phyloP scores from a whole-genome alignment of 2,888 invertebrate genomes.

The Caenorhabditis doughertyi region DNA sequence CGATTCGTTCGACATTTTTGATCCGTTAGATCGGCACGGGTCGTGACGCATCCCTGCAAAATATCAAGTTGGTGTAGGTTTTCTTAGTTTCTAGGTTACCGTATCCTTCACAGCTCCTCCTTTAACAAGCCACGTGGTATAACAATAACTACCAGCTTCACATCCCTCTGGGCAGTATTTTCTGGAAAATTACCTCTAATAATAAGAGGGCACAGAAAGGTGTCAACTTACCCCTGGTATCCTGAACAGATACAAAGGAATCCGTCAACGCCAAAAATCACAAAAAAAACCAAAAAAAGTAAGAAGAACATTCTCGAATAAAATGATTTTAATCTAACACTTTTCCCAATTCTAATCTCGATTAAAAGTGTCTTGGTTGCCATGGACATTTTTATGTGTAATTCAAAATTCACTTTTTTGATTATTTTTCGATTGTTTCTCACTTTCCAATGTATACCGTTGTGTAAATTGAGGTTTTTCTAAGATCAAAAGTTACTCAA shows the following conservation, averaged over 20 bases:
- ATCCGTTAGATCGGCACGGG: slow-evolving; percentile 43
- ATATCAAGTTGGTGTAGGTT: slow-evolving; percentile 30
- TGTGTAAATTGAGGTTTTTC: too few relatives aligned
- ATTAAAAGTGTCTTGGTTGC: slow-evolving; percentile 28
- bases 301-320: slow-evolving; percentile 1
- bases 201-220: not conserved
- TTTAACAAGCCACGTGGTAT: slow-evolving; percentile 36
- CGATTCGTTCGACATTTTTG: slow-evolving; percentile 44
- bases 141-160: slow-evolving; percentile 25
- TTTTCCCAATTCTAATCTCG: not conserved
- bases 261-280: slow-evolving; percentile 1
- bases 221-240: not conserved
- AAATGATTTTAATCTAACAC: slow-evolving; percentile 5
- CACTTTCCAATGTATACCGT: too few relatives aligned
- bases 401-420: not conserved
- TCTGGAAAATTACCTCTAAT: not conserved
- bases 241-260: slow-evolving; percentile 1
- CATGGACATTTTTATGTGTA: slow-evolving; percentile 20
- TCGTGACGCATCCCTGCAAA: slow-evolving; percentile 44
- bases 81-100: not conserved
- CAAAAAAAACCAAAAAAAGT: slow-evolving; percentile 5
- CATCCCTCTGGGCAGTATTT: not conserved
- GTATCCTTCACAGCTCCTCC: slow-evolving; percentile 19
- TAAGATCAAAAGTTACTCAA: too few relatives aligned
- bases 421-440: slow-evolving; percentile 14